These are phyloP conservation scores for Sebastes trivittatus DNA, from an alignment of 2,797 vertebrate genomes.

Conservation along the genomic window DNA sequence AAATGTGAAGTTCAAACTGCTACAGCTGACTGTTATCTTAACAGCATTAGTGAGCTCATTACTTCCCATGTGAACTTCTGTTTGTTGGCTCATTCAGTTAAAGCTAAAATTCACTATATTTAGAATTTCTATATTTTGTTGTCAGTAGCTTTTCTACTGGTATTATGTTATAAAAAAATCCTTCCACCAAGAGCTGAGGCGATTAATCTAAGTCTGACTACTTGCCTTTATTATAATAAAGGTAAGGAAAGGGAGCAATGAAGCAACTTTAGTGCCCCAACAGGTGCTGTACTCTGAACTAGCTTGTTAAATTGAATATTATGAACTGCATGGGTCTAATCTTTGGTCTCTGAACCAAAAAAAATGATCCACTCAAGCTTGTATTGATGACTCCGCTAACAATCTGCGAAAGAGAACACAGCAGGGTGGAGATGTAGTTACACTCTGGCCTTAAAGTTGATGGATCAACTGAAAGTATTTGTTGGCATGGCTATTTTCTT, in stretches of 20 bases:
- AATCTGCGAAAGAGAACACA: conserved; percentile 40
- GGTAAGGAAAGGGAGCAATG: background rate
- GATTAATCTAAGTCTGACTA: background rate
- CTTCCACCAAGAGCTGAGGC: background rate
- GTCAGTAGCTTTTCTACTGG: background rate
- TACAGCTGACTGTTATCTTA: background rate
- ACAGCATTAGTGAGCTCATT: background rate
- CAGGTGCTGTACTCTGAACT: background rate
- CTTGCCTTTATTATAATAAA: background rate
- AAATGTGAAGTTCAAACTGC: background rate
- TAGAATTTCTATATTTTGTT: background rate
- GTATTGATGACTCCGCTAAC: conserved; percentile 67
- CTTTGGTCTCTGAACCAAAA: conserved; percentile 16
- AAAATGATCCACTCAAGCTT: conserved; percentile 32
- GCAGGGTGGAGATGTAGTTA: conserved; percentile 10
- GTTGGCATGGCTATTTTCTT: conserved; percentile 75
- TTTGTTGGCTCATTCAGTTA: background rate
- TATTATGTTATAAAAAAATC: background rate
- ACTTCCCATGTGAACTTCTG: background rate
- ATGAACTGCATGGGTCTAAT: conserved; percentile 47
- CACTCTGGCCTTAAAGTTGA: conserved; percentile 65
- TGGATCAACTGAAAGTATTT: conserved; percentile 76
- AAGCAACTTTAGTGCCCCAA: background rate
- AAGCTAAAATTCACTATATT: background rate
- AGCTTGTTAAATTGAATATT: conserved; percentile 19